Evolutionary conservation across 1,140 invertebrate genomes (phyloP).

Genomic region (Leptoteleia sp.): DNA sequence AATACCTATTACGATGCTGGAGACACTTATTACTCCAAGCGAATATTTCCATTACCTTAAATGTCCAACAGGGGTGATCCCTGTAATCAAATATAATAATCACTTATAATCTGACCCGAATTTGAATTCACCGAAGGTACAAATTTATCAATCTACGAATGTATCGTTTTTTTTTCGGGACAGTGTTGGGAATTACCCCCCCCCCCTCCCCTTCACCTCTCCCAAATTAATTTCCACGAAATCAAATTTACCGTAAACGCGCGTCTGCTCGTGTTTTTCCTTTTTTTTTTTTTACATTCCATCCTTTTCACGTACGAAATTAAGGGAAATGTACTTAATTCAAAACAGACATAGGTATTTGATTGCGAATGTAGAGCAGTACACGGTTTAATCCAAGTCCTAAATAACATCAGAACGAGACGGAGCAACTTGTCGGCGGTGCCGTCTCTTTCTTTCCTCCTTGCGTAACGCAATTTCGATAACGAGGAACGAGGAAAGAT

Average conservation of each 20-base stretch:
- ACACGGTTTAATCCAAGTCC: slow-evolving; percentile 74
- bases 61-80: too few species aligned
- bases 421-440: slow-evolving; percentile 49
- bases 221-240: too few species aligned
- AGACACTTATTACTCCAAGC: too few species aligned
- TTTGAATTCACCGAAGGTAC: not conserved
- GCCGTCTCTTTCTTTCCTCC: slow-evolving; percentile 31
- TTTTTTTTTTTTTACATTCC: slow-evolving; percentile 4
- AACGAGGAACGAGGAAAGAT: slow-evolving; percentile 57
- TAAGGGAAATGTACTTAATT: slow-evolving; percentile 49
- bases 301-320: slow-evolving; percentile 28
- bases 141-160: not conserved
- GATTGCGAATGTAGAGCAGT: slow-evolving; percentile 69
- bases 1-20: too few species aligned
- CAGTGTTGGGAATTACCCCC: too few species aligned
- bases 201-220: too few species aligned
- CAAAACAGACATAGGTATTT: slow-evolving; percentile 62
- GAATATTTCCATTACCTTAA: too few species aligned
- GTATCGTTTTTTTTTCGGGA: not conserved
- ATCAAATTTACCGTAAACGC: slow-evolving; percentile 8
- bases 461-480: slow-evolving; percentile 43
- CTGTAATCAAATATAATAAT: slow-evolving; percentile 15
- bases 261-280: not conserved
- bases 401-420: slow-evolving; percentile 74
- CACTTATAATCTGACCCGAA: slow-evolving; percentile 1